Conservation (phyloP, 64 coral and sea anemone genomes). For the Pocillopora verrucosa region DNA sequence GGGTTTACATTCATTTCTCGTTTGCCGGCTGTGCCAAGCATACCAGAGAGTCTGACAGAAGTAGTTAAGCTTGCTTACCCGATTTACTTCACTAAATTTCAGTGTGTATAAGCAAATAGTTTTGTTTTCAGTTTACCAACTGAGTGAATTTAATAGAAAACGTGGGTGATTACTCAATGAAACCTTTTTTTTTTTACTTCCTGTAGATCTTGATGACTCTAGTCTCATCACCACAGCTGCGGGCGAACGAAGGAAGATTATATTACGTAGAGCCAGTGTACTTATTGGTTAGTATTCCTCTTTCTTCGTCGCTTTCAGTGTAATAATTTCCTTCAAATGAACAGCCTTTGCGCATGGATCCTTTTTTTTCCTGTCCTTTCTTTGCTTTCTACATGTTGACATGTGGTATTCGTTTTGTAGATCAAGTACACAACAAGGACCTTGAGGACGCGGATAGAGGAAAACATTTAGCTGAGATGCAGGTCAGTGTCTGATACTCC, state of each 20-base stretch:
- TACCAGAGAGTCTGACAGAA: too few species aligned
- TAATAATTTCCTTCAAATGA: background rate
- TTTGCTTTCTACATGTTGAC: background rate
- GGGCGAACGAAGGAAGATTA: conserved; percentile 65
- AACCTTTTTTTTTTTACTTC: background rate
- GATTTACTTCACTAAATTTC: too few species aligned
- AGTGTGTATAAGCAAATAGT: too few species aligned
- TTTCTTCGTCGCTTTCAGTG: background rate
- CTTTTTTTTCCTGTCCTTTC: background rate
- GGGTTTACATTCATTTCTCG: too few species aligned
- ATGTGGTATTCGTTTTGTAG: conserved; percentile 10
- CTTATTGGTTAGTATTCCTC: conserved; percentile 59
- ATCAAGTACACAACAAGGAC: conserved; percentile 71
- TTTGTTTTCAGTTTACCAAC: too few species aligned
- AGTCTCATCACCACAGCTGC: conserved; percentile 65
- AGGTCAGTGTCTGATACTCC: conserved; percentile 27
- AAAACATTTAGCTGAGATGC: conserved; percentile 68
- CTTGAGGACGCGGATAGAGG: conserved; percentile 55
- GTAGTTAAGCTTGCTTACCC: too few species aligned
- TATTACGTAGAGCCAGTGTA: conserved; percentile 54
- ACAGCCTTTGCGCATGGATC: background rate
- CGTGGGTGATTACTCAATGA: background rate
- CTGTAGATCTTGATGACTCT: conserved; percentile 38
- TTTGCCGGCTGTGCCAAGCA: too few species aligned
- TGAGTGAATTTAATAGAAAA: too few species aligned